Conservation (phyloP, 2,797 vertebrate species). For the Crypturellus tataupa region DNA sequence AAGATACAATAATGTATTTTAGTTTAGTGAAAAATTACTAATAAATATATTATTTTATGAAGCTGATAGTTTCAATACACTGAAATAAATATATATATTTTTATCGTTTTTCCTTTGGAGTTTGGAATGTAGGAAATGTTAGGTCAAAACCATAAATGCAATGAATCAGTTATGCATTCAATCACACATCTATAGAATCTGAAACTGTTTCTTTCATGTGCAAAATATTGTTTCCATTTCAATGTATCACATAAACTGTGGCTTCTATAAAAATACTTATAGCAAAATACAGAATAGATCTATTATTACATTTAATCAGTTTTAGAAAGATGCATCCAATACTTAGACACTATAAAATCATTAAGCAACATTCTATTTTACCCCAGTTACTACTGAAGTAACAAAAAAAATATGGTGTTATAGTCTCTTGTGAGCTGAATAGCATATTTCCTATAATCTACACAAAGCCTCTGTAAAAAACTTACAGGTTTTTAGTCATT, state of each 20-base stretch:
- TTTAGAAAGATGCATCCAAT: constrained; percentile 57
- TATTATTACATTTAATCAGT: constrained; percentile 46
- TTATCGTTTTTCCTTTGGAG: background rate
- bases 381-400: constrained; percentile 7
- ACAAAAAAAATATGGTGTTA: background rate
- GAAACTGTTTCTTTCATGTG: constrained; percentile 45
- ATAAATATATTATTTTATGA: constrained; percentile 8
- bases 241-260: constrained; percentile 33
- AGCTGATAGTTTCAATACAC: constrained; percentile 7
- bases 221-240: constrained; percentile 52
- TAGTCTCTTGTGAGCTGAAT: background rate
- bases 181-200: constrained; percentile 51
- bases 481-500: constrained; percentile 43
- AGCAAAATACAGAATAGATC: constrained; percentile 67
- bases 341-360: constrained; percentile 41
- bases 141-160: constrained; percentile 48
- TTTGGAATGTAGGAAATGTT: constrained; percentile 30
- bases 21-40: constrained; percentile 6
- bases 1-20: background rate
- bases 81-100: constrained; percentile 47
- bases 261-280: constrained; percentile 72
- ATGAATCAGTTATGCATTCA: constrained; percentile 36
- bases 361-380: constrained; percentile 33
- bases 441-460: background rate
- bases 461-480: constrained; percentile 53